Conservation (phyloP, 2,888 invertebrate genomes). For the Peribatodes rhomboidaria region DNA sequence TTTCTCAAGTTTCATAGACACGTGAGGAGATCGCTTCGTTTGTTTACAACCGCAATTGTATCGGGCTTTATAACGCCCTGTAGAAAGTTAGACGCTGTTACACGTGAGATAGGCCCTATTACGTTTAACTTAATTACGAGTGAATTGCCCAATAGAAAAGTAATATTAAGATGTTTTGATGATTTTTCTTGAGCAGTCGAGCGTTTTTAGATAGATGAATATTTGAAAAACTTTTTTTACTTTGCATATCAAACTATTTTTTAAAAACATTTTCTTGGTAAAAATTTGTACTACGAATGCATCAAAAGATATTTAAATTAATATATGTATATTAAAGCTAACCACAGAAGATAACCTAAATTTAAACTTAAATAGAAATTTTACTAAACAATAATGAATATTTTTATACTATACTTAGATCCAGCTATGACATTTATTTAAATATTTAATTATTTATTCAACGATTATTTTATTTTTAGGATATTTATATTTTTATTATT, state of each 20-base stretch:
- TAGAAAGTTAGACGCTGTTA: conserved; percentile 34
- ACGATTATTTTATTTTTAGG: neutral
- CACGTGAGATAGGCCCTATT: conserved; percentile 16
- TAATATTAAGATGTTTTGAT: conserved; percentile 1
- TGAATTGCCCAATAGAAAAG: conserved; percentile 8
- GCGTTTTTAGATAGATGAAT: neutral
- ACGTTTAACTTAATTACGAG: conserved; percentile 34
- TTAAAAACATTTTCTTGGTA: too few species aligned
- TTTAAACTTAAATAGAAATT: too few species aligned
- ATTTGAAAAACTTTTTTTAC: neutral
- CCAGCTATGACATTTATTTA: neutral
- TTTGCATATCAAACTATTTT: too few species aligned
- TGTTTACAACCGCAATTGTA: conserved; percentile 34
- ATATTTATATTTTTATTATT: neutral
- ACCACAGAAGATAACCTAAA: too few species aligned
- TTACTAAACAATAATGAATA: too few species aligned
- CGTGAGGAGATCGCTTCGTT: conserved; percentile 33
- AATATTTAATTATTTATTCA: neutral
- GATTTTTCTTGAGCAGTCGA: conserved; percentile 27
- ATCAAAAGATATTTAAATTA: too few species aligned
- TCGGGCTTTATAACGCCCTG: conserved; percentile 29
- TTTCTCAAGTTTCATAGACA: conserved; percentile 34
- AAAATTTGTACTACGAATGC: too few species aligned
- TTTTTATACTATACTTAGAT: too few species aligned
- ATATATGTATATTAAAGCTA: too few species aligned